Base-by-base conservation (phyloP, 2,888 invertebrate genomes). In the Trichopoda pennipes region DNA sequence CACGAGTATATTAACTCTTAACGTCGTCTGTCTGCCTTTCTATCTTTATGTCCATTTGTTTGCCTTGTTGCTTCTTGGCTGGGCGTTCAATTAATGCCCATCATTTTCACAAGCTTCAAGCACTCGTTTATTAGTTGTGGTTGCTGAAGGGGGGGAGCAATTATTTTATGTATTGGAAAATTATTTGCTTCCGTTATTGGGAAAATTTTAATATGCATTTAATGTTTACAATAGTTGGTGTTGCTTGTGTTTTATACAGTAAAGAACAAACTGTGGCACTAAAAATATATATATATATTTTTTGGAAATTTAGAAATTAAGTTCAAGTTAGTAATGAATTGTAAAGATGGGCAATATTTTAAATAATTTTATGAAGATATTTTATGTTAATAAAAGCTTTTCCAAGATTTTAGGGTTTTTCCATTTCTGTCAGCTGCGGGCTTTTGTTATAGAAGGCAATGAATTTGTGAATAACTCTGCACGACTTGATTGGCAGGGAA, bases 131-230 rank as follows among this genome's bases (percentile, higher is more conserved):
- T n/a, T 28, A 28, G n/a, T 49, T 17, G 53, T 19, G 44, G 56
- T n/a, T n/a, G n/a, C n/a, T 44, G 14, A 14, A 44, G 38, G 56
- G 28, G n/a, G 16, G 32, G 23, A 47, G 56, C 61, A 80, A 68
- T 78, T 81, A 72, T 53, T 55, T 79, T 61, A 28, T 76, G 83
- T 84, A 84, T 84, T 86, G 84, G 82, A 85, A 86, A 87, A 87
- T 78, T 72, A 64, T 83, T 84, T 84, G 86, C 86, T 88, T 88
- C 89, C 88, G 88, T 85, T 88, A 78, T 72, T 81, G 70, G 69
- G 44, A 79, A 83, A 76, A 63, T 75, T 60, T 78, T 64, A 73
- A 66, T 78, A 82, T 77, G 70, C 85, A 83, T 32, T 61, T 69
- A 68, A 53, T 63, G 75, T 69, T 60, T 35, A 51, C 58, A 68